Evolutionary conservation across 2,888 invertebrate genomes (phyloP), one percentile per base, ranked within the genome.

Genomic region (Drosophila lacicola): DNA sequence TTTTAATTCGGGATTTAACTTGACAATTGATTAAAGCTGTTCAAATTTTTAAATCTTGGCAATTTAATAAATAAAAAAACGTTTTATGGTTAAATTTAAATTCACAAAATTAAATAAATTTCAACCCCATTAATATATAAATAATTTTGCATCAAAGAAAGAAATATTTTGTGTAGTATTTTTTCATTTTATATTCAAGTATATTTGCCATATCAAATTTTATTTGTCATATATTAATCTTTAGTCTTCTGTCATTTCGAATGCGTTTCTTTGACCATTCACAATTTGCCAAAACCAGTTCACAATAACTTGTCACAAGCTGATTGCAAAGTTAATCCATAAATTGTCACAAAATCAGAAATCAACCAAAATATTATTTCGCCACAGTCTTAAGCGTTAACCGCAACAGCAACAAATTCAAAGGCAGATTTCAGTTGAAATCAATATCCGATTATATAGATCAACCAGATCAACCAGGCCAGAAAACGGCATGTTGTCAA

Each of bases 351-450:
- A 84, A 82, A 78, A 82, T 82, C 84, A 78, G 72, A 82, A 80
- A 87, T 83, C 78, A 73, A 89, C 82, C 90, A 90, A 90, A 90
- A 90, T 90, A 90, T 90, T 88, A 78, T 86, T 63, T 51, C n/a
- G 73, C 65, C 80, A 60, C 78, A 73, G 72, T 71, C 64, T 45
- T 76, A 80, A 86, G 75, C 73, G 42, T 14, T 51, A 45, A 58
- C 54, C 56, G 37, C 33, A 37, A 41, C 41, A 45, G 42, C 42
- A 21, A n/a, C 51, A 21, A 73, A 79, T 81, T 90, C 29, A 29
- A 29, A 8, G 8, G 29, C 29, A 29, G 29, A 29, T 29, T 29
- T 29, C 84, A 73, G 55, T 71, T 68, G 89, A 86, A 89, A 85
- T 86, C 80, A 78, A 89, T 86, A 90, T 89, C 90, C 78, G 90